These are phyloP conservation scores for Glaucidium brasilianum DNA, from an alignment of 2,113 vertebrate species.

Conservation along the genomic window DNA sequence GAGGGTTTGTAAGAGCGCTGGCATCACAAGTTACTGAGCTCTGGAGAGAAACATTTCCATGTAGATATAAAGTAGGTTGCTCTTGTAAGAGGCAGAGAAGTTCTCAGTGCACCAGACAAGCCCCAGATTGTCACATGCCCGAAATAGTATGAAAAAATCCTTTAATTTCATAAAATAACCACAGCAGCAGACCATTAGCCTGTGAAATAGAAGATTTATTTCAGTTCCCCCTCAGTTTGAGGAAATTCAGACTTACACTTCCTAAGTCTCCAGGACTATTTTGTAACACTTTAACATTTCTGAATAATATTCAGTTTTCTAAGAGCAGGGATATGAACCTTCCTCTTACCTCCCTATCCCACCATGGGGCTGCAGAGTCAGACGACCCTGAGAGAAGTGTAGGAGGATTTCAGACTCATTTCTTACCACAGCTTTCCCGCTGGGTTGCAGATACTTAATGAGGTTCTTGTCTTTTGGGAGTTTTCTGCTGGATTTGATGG, in stretches of 20 bases:
- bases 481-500: not conserved
- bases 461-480: not conserved
- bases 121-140: not conserved
- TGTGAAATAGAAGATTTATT: constrained; percentile 31
- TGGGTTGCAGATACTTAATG: not conserved
- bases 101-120: not conserved
- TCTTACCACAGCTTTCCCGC: not conserved
- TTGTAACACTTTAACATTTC: not conserved
- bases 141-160: not conserved
- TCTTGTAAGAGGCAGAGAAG: constrained; percentile 24
- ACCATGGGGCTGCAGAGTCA: not conserved
- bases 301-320: not conserved
- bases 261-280: not conserved
- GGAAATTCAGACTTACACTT: not conserved
- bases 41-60: constrained; percentile 25
- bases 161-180: constrained; percentile 24
- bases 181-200: not conserved
- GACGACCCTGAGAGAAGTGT: not conserved
- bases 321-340: not conserved
- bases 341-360: not conserved
- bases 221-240: not conserved
- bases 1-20: constrained; percentile 20
- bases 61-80: not conserved
- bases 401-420: not conserved
- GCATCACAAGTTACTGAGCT: constrained; percentile 16